phyloP scores from a whole-genome alignment of 1,140 invertebrate genomes.

The Mycetomoellerius zeteki region DNA sequence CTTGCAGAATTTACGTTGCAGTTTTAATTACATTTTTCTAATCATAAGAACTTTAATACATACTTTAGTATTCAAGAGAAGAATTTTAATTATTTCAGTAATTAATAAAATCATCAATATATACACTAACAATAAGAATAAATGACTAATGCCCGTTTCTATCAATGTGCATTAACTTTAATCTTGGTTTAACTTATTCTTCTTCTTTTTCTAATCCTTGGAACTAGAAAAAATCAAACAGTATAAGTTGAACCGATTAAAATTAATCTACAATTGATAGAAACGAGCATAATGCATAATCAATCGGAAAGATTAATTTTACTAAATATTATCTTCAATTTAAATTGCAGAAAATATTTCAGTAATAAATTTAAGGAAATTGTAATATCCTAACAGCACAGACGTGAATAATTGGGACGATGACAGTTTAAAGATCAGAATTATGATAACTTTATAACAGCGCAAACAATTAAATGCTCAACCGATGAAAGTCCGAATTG shows the following conservation, averaged over 20 bases:
- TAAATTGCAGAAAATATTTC: background rate
- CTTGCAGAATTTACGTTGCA: background rate
- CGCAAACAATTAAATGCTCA: constrained; percentile 6
- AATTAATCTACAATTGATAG: no score
- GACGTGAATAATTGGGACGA: background rate
- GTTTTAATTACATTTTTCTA: background rate
- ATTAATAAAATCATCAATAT: background rate
- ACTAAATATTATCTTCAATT: background rate
- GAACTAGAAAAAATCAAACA: no score
- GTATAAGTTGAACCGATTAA: no score
- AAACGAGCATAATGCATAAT: background rate
- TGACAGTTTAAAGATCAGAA: constrained; percentile 15
- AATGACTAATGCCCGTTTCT: background rate
- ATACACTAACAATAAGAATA: background rate
- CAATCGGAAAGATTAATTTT: background rate
- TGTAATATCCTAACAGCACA: background rate
- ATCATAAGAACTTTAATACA: background rate
- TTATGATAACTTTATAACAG: constrained; percentile 7
- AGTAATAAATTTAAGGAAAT: background rate
- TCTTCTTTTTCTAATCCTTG: no score
- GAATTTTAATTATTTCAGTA: background rate
- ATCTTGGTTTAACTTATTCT: no score
- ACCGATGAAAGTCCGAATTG: constrained; percentile 28
- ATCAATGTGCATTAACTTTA: no score
- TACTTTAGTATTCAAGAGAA: background rate